A percentile compares a stretch with the other conserved stretches of the same genome.
Evolutionary conservation across 2,888 invertebrate species (phyloP).

Genomic region (Cetonia aurata): DNA sequence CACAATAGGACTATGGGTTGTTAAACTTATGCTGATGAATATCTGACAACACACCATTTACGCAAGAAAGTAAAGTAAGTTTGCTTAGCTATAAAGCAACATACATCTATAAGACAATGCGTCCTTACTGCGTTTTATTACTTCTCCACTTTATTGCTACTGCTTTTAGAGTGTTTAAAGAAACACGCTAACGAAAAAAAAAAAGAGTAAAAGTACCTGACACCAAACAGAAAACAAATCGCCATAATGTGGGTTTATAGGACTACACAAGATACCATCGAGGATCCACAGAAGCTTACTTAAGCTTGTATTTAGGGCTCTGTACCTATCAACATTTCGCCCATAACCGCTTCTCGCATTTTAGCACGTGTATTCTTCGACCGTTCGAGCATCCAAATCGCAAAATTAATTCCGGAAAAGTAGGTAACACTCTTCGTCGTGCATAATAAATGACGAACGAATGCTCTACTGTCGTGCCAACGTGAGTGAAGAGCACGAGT

Average conservation of each 20-base stretch:
- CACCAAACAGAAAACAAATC: neutral
- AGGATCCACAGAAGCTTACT: conserved; percentile 11
- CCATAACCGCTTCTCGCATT: neutral
- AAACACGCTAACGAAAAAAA: no score
- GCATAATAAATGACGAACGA: conserved; percentile 25
- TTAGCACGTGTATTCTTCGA: conserved; percentile 11
- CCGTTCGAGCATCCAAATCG: conserved; percentile 28
- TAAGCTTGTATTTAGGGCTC: conserved; percentile 28
- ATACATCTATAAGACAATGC: no score
- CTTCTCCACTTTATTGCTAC: no score
- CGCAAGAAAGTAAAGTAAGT: no score
- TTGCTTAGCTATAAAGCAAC: no score
- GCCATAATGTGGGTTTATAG: conserved; percentile 20
- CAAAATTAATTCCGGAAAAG: conserved; percentile 28
- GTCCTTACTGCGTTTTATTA: no score
- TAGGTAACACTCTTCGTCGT: conserved; percentile 24
- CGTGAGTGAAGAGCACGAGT: neutral
- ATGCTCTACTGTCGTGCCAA: conserved; percentile 8
- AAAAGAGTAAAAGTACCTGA: conserved; percentile 18
- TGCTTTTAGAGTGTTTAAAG: no score
- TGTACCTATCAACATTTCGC: neutral
- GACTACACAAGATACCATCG: neutral
- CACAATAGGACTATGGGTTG: no score
- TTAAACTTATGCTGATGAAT: no score
- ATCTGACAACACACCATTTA: no score